Evolutionary conservation across 2,113 vertebrate species (phyloP).

Genomic region (Chunga burmeisteri): DNA sequence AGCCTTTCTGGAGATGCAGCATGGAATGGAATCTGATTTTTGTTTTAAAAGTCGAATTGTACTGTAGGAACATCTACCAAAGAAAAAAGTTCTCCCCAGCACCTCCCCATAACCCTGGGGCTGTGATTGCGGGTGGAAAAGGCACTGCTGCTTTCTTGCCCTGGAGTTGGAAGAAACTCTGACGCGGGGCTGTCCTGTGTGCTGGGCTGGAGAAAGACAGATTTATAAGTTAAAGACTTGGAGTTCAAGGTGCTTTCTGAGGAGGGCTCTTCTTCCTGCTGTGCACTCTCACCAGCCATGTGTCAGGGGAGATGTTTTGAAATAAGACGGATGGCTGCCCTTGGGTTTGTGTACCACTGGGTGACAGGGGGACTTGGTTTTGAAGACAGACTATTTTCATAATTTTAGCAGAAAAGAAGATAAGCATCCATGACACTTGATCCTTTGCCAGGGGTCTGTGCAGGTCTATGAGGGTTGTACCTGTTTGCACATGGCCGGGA

Average conservation of each 20-base stretch:
- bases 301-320: neutral
- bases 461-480: neutral
- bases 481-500: neutral
- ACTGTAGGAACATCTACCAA: neutral
- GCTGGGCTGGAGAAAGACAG: neutral
- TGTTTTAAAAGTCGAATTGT: neutral
- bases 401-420: neutral
- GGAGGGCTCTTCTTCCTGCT: neutral
- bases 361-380: neutral
- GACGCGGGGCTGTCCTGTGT: neutral
- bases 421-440: neutral
- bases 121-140: neutral
- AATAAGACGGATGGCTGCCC: neutral
- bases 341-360: neutral
- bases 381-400: neutral
- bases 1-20: neutral
- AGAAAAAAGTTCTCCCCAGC: neutral
- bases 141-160: neutral
- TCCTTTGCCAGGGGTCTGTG: neutral
- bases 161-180: neutral
- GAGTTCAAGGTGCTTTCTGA: neutral
- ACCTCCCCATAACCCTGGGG: accelerated
- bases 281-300: neutral
- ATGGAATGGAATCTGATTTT: neutral
- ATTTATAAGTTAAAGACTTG: neutral